Evolutionary conservation across 2,888 invertebrate species (phyloP), one percentile per base, ranked within the genome.

Genomic region (Ophonus ardosiacus): DNA sequence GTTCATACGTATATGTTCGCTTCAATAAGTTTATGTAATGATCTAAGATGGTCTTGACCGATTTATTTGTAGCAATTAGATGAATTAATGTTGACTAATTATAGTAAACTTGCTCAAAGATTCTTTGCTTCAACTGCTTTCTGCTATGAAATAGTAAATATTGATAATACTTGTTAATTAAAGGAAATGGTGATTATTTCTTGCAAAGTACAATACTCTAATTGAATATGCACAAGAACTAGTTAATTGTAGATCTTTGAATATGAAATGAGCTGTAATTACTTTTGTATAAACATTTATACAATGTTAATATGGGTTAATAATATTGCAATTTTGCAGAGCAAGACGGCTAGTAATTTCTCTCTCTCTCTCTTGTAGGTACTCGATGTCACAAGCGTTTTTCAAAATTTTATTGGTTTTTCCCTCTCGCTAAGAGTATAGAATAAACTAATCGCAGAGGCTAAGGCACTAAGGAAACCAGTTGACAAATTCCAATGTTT

Each of bases 51-150:
- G 31, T 15, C 68, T 68, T 68, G 68, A 68, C 68, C 68, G 68
- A 68, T 68, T 68, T 68, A 68, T 68, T 68, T 68, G 15, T 68
- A 24, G 68, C 24, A 68, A 68, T 68, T 40, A 68, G 31, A 68
- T 68, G 31, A 68, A 31, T 68, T 40, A 31, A 31, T 68, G 31
- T 68, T 68, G 7, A 15, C 15, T 68, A n/a, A 68, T 68, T 68
- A 68, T 15, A 5, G 68, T 38, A 24, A 68, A 40, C 31, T 13
- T 63, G 63, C 21, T 8, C 24, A 7, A 4, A 24, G 63, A 13
- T 63, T 21, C 13, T 13, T 63, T 63, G 21, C 40, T 15, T 65
- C 68, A 4, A 8, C 13, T 51, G 13, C 43, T 10, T 51, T 8
- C 7, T 51, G 43, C 43, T 51, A 51, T 31, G 31, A 5, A 31